Base-by-base conservation (phyloP, 2,113 vertebrate species). In the Cyprichromis sp. region DNA sequence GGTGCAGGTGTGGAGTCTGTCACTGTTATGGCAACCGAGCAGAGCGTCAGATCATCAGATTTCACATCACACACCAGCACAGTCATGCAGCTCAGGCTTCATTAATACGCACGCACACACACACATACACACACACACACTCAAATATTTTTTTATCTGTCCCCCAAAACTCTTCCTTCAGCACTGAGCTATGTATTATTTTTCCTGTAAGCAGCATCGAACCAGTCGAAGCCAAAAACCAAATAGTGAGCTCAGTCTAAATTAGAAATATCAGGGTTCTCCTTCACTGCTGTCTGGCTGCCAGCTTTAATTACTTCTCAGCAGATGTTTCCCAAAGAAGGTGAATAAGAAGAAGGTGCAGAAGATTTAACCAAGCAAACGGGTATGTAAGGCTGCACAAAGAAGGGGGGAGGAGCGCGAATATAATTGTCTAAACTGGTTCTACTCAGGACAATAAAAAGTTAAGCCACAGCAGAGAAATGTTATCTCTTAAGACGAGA, bases 21-120 rank as follows among this genome's bases (percentile, higher is more conserved):
- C 38, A n/a, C 83, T 80, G 34, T 89, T 76, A 81, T 83, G 82
- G 82, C 53, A 86, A 66, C 68, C 19, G 81, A 86, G 82, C 80
- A 89, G 54, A 73, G 80, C 10, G 47, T 87, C 89, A 86, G 55
- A 86, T 83, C 61, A 92, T 94, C 92, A 87, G 89, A 82, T 92
- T 92, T 93, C 87, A 86, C 86, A 86, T 93, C 92, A 91, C 90
- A 71, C 73, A 86, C 50, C 9, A 14, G 63, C 80, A 86, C 52
- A 91, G 86, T 80, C 81, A 86, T 71, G 86, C 84, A 94, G 85
- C 90, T 38, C 88, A 63, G 84, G 42, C 11, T 45, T n/a, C 26
- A 87, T 66, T 45, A 87, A 54, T 13, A 54, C 73, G 16, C 36
- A 6, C 36, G 0, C 36, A 2, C 36, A 10, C 36, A 10, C 9